Evolutionary conservation across 2,797 vertebrate species (phyloP), one percentile per base, ranked within the genome.

Genomic region (Tolypeutes matacus): DNA sequence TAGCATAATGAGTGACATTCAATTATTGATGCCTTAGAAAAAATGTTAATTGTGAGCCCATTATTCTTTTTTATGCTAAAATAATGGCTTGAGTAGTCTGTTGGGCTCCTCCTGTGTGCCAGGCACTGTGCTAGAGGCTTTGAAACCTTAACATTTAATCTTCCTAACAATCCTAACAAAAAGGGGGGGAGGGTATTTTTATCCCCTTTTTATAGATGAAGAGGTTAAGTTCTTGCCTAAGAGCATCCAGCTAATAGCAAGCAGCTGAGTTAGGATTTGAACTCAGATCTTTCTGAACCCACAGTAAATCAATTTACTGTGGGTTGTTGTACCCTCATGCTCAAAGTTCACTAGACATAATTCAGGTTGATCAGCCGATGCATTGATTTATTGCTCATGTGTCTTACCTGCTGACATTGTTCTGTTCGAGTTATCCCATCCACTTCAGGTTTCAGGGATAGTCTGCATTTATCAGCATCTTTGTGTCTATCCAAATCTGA

Each of bases 21-120:
- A 93, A 95, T 97, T 97, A 95, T 96, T 97, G 98, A 97, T 96
- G 95, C 87, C 31, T 94, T 96, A 92, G 92, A 97, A 98, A 98
- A 56, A 97, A 98, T 78, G 94, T 96, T 96, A 93, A 82, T 96
- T 97, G 96, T 96, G 46, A 83, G 7, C 76, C 46, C 34, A 21
- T 95, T 78, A 94, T 93, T 96, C 93, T 89, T 86, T 97, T 77
- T 78, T 51, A 84, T 93, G 67, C 96, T 91, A 91, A 96, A 93
- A 93, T 90, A 96, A 82, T 85, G 70, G 64, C 65, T 89, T 70
- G 60, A 51, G 81, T 95, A 65, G 93, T 84, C 85, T 83, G 51
- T 89, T 89, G 96, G 89, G 84, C 86, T 78, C 60, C 93, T 93
- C 62, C 93, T 95, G 3, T 96, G 86, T 95, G 86, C 96, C 91